Evolutionary conservation across 2,113 vertebrate species (phyloP).

Genomic region (Tonatia bakeri): DNA sequence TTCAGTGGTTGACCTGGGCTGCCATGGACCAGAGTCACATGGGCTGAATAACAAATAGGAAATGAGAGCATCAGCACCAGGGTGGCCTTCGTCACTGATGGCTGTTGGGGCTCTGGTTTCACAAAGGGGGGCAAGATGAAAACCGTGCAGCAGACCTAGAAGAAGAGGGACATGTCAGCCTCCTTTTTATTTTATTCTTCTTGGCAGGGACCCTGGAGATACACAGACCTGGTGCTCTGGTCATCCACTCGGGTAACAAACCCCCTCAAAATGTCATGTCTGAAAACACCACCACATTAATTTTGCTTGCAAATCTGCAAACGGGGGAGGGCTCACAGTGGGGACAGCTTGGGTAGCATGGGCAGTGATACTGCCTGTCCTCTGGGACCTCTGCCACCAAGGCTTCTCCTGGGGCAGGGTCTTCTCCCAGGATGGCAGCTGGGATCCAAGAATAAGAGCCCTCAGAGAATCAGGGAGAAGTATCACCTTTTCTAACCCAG

Average conservation of each 20-base stretch:
- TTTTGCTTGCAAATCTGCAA: not conserved
- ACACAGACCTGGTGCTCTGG: not conserved
- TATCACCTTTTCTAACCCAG: not conserved
- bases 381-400: not conserved
- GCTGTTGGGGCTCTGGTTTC: not conserved
- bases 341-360: not conserved
- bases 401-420: not conserved
- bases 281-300: not conserved
- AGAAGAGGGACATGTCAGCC: accelerated
- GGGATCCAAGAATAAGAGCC: not conserved
- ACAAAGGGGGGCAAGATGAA: not conserved
- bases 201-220: not conserved
- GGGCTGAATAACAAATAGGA: not conserved
- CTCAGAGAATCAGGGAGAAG: not conserved
- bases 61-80: accelerated
- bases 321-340: not conserved
- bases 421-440: not conserved
- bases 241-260: not conserved
- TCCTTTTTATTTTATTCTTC: not conserved
- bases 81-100: not conserved
- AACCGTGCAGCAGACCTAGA: not conserved
- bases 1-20: not conserved
- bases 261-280: not conserved
- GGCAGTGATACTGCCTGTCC: too few relatives aligned
- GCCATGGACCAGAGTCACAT: not conserved